Conservation (phyloP, 2,888 invertebrate genomes). For the Kuschelorhynchus macadamiae region DNA sequence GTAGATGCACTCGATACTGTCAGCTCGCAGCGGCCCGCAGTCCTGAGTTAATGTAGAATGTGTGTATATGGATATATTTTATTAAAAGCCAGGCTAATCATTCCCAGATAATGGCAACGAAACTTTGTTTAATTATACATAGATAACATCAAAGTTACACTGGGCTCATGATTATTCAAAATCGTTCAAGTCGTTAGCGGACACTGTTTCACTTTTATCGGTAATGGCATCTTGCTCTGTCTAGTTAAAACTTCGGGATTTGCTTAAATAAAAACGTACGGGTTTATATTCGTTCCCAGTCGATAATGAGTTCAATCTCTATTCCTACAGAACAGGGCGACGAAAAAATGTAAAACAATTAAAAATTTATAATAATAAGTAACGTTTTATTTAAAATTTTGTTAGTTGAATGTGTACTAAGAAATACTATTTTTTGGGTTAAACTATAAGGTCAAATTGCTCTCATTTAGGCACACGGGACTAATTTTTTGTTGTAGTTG, state of each 20-base stretch:
- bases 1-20: slow-evolving; percentile 58
- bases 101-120: slow-evolving; percentile 53
- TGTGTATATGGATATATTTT: slow-evolving; percentile 62
- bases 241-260: slow-evolving; percentile 27
- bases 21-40: slow-evolving; percentile 26
- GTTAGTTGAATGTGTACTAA: no score
- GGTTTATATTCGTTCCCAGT: no score
- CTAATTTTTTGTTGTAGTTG: no score
- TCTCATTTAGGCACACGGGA: no score
- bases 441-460: no score
- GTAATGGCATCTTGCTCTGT: slow-evolving; percentile 31
- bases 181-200: slow-evolving; percentile 42
- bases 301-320: no score
- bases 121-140: slow-evolving; percentile 51
- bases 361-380: no score
- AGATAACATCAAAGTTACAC: slow-evolving; percentile 49
- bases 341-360: no score
- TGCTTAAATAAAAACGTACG: no score
- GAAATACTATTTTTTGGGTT: no score
- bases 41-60: slow-evolving; percentile 60
- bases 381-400: no score
- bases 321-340: no score
- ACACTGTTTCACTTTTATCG: slow-evolving; percentile 37
- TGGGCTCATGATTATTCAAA: slow-evolving; percentile 54
- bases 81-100: slow-evolving; percentile 60